These are phyloP conservation scores for Meles meles DNA, from an alignment of 2,113 vertebrate genomes.

Conservation along the genomic window DNA sequence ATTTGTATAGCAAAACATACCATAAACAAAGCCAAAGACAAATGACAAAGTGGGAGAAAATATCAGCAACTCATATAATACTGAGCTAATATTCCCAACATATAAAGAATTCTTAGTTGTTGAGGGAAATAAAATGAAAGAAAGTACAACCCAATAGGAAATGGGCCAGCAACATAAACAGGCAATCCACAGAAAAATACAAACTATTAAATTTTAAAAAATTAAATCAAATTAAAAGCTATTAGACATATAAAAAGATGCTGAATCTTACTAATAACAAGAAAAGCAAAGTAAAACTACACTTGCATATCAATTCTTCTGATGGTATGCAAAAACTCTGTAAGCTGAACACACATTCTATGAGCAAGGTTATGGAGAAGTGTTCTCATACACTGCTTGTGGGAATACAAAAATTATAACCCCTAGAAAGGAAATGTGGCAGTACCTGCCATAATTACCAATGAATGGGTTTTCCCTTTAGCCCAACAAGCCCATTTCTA, in stretches of 20 bases:
- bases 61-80: neutral
- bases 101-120: neutral
- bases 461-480: neutral
- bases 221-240: neutral
- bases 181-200: neutral
- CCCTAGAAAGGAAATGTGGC: neutral
- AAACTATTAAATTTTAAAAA: neutral
- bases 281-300: neutral
- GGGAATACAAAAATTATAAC: neutral
- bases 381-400: neutral
- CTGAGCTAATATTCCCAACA: neutral
- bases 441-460: neutral
- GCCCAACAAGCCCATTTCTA: neutral
- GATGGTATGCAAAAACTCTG: neutral
- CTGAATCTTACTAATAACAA: neutral
- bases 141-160: neutral
- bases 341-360: neutral
- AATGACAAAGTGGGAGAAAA: neutral
- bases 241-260: neutral
- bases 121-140: neutral
- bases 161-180: neutral
- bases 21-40: constrained; percentile 22
- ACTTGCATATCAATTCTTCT: neutral
- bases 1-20: neutral
- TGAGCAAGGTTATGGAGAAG: neutral